Evolutionary conservation across 2,113 vertebrate species (phyloP).

Genomic region (Lophura nycthemera): DNA sequence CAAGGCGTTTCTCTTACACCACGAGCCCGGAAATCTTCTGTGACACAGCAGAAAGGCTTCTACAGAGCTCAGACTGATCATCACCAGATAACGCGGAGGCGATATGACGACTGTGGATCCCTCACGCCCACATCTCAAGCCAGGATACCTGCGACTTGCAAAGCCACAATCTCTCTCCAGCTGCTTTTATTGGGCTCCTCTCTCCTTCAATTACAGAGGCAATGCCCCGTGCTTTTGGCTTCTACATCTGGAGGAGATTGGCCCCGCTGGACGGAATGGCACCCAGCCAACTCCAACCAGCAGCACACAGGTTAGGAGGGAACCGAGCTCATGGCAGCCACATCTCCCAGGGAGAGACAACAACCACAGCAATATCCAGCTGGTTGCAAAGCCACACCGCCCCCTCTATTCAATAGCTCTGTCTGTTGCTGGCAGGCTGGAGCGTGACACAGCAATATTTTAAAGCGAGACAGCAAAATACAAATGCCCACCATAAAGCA

Average conservation of each 20-base stretch:
- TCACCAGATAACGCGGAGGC: fast-evolving
- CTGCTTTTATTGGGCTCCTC: neutral
- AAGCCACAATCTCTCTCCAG: neutral
- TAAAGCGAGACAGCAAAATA: neutral
- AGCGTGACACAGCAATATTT: neutral
- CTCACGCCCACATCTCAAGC: fast-evolving
- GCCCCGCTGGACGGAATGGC: neutral
- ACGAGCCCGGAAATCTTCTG: neutral
- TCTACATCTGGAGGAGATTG: neutral
- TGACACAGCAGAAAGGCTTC: neutral
- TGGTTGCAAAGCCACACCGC: neutral
- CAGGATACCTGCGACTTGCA: neutral
- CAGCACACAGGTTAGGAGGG: neutral
- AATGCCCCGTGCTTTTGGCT: neutral
- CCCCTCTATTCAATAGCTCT: neutral
- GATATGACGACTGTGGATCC: fast-evolving
- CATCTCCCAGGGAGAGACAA: neutral
- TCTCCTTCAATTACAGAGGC: neutral
- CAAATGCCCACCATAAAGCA: neutral
- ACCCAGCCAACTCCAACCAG: neutral
- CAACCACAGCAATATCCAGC: neutral
- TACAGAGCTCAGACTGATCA: fast-evolving
- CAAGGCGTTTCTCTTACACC: neutral
- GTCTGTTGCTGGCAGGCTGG: neutral
- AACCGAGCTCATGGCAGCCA: too few species aligned